Conservation (phyloP, 2,888 invertebrate genomes). For the Drosophila mimetica region DNA sequence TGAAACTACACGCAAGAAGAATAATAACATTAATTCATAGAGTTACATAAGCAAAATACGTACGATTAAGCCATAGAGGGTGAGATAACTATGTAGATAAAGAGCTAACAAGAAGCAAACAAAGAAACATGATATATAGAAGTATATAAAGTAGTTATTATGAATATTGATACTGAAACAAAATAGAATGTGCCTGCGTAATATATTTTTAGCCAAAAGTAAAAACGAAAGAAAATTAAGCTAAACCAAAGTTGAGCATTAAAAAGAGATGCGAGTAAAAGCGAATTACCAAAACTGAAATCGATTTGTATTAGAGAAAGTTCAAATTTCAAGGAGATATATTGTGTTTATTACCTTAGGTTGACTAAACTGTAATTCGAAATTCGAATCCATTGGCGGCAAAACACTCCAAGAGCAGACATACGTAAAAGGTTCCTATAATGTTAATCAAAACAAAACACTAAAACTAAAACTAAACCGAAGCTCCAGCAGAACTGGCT, state of each 20-base stretch:
- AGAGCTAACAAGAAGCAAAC: conserved; percentile 73
- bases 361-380: conserved; percentile 41
- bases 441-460: conserved; percentile 74
- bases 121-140: conserved; percentile 39
- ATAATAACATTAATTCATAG: conserved; percentile 41
- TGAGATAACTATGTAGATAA: conserved; percentile 75
- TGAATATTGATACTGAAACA: conserved; percentile 81
- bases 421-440: conserved; percentile 85
- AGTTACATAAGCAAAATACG: conserved; percentile 43
- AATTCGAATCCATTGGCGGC: conserved; percentile 46
- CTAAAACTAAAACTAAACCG: conserved; percentile 32
- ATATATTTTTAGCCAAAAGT: conserved; percentile 83
- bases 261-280: conserved; percentile 40
- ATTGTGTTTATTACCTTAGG: conserved; percentile 32
- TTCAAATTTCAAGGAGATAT: conserved; percentile 43
- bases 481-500: conserved; percentile 39
- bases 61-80: conserved; percentile 42
- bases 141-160: conserved; percentile 63
- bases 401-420: conserved; percentile 52
- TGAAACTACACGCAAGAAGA: conserved; percentile 27
- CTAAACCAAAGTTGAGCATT: conserved; percentile 54
- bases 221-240: conserved; percentile 33
- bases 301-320: conserved; percentile 43
- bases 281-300: conserved; percentile 18
- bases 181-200: conserved; percentile 84